These are phyloP conservation scores for Drosophila paranaensis DNA, from an alignment of 2,888 invertebrate species.

Conservation along the genomic window DNA sequence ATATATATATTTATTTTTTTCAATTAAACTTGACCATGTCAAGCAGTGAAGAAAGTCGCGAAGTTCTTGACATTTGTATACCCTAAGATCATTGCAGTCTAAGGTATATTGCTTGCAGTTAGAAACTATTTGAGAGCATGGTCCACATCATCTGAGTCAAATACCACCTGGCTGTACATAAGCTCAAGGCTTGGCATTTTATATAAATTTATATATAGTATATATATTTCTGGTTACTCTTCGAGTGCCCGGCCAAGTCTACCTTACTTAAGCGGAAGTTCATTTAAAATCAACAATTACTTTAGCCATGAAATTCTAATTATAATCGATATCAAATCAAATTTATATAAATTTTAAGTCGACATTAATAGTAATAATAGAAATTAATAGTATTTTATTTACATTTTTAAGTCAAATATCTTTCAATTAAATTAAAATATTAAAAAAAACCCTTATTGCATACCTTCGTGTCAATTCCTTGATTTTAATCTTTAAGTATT, in stretches of 20 bases:
- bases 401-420: neutral
- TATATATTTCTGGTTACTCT: too few relatives aligned
- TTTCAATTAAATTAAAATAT: too few relatives aligned
- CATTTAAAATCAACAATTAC: neutral
- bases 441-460: neutral
- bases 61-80: conserved; percentile 18
- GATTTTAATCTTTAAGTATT: neutral
- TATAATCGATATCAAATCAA: neutral
- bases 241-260: neutral
- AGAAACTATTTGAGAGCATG: neutral
- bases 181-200: too few relatives aligned
- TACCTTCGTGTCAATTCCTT: neutral
- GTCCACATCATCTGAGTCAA: neutral
- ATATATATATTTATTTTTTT: conserved; percentile 61
- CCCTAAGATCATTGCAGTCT: neutral
- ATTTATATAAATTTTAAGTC: too few relatives aligned
- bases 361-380: too few relatives aligned
- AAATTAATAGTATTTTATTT: neutral
- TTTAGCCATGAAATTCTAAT: neutral
- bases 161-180: neutral
- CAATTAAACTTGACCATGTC: conserved; percentile 79
- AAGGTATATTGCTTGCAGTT: neutral
- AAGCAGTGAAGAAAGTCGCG: conserved; percentile 43
- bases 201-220: too few relatives aligned
- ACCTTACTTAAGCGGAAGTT: neutral